Evolutionary conservation across 2,888 invertebrate species (phyloP), one percentile per base, ranked within the genome.

Genomic region (Polia nebulosa): DNA sequence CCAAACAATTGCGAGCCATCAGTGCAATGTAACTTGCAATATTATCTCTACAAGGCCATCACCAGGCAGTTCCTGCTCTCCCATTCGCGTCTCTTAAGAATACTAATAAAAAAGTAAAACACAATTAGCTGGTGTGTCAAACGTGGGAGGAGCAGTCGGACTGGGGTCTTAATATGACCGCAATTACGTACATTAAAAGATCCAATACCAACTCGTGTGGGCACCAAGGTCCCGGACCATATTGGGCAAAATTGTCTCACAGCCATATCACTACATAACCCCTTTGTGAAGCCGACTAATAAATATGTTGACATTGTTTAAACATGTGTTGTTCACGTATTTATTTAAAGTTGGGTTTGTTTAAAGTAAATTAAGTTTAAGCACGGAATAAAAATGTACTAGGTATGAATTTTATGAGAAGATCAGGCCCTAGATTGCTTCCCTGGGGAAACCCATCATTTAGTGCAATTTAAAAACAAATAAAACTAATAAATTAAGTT

Each of bases 161-260:
- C 89, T 89, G 90, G 88, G 87, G 88, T 92, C 93, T 92, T 92
- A 94, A 93, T 94, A 84, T 85, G 88, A 87, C 87, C 89, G 86
- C 95, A 95, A 95, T 95, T 95, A 94, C 92, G 90, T 86, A 89
- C 90, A 92, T 94, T 93, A 93, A 94, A 91, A 92, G 90, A 89
- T 88, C 91, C 92, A 90, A 94, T 93, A 92, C 88, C 81, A 86
- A 82, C 82, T 78, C 81, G 90, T 89, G 94, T 94, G 93, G 94
- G 94, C 87, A 84, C 84, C 94, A 93, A 95, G 95, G 95, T 84
- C 87, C 82, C 83, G 78, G 78, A 67, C 95, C 94, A 86, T 94
- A 88, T 95, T 91, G 88, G 93, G 94, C 65, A 86, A 91, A 91
- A 92, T 91, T 93, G 91, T 87, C 90, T 89, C 88, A 85, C 83